These are phyloP conservation scores for Toxotes lorentzi DNA, from an alignment of 2,797 vertebrate genomes.

Conservation along the genomic window DNA sequence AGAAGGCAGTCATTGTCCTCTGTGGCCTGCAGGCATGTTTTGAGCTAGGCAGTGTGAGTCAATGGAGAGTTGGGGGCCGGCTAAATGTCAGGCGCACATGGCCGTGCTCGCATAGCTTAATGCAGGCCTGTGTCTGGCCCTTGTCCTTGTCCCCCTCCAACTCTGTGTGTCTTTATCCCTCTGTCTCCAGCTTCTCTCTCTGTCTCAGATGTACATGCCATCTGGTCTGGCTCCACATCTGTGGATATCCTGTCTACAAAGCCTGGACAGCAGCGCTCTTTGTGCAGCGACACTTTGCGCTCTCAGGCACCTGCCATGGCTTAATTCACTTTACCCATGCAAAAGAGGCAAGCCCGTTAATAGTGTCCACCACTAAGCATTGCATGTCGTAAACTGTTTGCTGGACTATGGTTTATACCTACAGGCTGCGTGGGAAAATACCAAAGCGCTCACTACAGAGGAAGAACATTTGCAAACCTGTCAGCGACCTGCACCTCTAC, in stretches of 20 bases:
- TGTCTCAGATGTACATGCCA: conserved; percentile 81
- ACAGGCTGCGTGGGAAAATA: conserved; percentile 50
- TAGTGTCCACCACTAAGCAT: conserved; percentile 65
- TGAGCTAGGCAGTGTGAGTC: conserved; percentile 85
- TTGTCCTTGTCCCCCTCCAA: conserved; percentile 70
- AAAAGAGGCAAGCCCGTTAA: conserved; percentile 70
- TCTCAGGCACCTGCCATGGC: conserved; percentile 81
- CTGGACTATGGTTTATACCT: conserved; percentile 63
- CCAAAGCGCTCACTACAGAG: conserved; percentile 27
- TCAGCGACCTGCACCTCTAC: conserved; percentile 30
- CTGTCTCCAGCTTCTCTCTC: conserved; percentile 79
- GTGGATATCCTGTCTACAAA: conserved; percentile 83
- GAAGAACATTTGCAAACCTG: conserved; percentile 55
- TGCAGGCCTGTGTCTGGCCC: conserved; percentile 85
- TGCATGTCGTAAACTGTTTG: conserved; percentile 61
- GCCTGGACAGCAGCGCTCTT: conserved; percentile 77
- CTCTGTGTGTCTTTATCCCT: conserved; percentile 79
- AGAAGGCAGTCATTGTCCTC: conserved; percentile 90
- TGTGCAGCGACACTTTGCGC: conserved; percentile 70
- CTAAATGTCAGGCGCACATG: conserved; percentile 88
- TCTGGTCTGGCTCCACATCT: conserved; percentile 84
- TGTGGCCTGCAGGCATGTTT: conserved; percentile 89
- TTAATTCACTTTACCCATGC: conserved; percentile 77
- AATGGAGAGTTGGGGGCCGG: conserved; percentile 82
- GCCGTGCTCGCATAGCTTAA: conserved; percentile 85